Evolutionary conservation across 1,140 invertebrate species (phyloP), one percentile per base, ranked within the genome.

Genomic region (Drosophila erecta): DNA sequence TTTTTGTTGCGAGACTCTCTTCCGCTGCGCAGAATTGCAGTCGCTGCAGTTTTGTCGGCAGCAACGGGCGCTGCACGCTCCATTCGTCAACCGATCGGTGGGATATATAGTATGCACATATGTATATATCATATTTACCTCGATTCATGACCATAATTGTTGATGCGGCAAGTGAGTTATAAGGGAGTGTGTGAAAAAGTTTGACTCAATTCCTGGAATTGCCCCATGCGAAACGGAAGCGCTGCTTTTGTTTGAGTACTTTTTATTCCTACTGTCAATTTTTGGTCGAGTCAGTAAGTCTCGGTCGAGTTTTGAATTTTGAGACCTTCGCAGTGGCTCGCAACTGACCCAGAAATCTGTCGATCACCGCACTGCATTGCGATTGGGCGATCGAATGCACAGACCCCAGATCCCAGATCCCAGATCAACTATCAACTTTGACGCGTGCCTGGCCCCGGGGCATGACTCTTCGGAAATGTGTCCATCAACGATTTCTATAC

Each of bases 131-230:
- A 20, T 35, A 53, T 59, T 35, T 11, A 44, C 50, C 80, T 78
- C 60, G 67, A 81, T 85, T 86, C 78, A 81, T 49, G 73, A 79
- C 57, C 75, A 57, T 58, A 70, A 61, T 57, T 85, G 81, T 70
- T 56, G 79, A 83, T 67, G 41, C 44, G 64, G 75, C 79, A 83
- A 62, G 69, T 35, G 53, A 50, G 67, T 64, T 74, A 55, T 55
- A 79, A 73, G 64, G 44, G 44, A 69, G 70, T 86, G 81, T 86
- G 81, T 87, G 81, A 86, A 86, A 81, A 60, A 71, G 60, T 62
- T 78, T 64, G 57, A 87, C 73, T 69, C 38, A 79, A 76, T 86
- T 86, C 81, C 81, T 87, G 81, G 81, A 86, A 85, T 77, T 87
- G 50, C 49, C 64, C 56, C 56, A 53, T 37, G 47, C 64, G 62